These are phyloP conservation scores for Oxystoma pomonae DNA, from an alignment of 2,888 invertebrate genomes.

Conservation along the genomic window DNA sequence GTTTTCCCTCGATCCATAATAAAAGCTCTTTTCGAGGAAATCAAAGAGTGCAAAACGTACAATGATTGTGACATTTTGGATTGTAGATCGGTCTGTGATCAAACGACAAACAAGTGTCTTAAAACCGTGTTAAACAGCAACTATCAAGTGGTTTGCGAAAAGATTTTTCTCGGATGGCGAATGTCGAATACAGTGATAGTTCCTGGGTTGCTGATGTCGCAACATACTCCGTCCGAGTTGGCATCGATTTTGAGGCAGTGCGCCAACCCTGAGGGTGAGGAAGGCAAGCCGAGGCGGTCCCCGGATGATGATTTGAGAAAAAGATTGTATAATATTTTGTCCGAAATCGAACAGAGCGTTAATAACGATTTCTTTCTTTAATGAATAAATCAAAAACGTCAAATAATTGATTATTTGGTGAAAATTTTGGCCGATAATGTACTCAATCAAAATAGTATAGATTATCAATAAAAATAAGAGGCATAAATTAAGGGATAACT, in stretches of 20 bases:
- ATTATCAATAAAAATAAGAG: conserved; percentile 42
- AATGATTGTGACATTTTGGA: conserved; percentile 66
- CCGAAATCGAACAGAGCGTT: conserved; percentile 48
- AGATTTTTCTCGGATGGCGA: conserved; percentile 61
- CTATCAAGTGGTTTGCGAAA: conserved; percentile 63
- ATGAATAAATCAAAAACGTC: conserved; percentile 16
- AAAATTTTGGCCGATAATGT: too few relatives aligned
- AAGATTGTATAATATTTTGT: conserved; percentile 52
- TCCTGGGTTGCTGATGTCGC: conserved; percentile 58
- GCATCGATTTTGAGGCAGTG: conserved; percentile 57
- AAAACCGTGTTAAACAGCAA: conserved; percentile 59
- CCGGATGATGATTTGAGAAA: conserved; percentile 50
- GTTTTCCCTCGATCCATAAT: conserved; percentile 56
- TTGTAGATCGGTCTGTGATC: conserved; percentile 60
- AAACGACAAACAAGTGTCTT: conserved; percentile 51
- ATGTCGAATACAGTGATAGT: conserved; percentile 57
- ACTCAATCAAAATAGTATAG: too few relatives aligned
- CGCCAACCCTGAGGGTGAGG: conserved; percentile 53
- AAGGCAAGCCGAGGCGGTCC: conserved; percentile 44
- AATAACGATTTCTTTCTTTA: conserved; percentile 39
- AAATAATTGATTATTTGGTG: background rate
- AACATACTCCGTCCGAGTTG: conserved; percentile 55
- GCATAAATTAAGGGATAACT: conserved; percentile 55
- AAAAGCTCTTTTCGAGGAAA: conserved; percentile 48
- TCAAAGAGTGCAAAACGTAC: conserved; percentile 51